A percentile compares a stretch with the other conserved stretches of the same genome.
Conservation (phyloP, 2,888 invertebrate species). For the Nasonia oneida region DNA sequence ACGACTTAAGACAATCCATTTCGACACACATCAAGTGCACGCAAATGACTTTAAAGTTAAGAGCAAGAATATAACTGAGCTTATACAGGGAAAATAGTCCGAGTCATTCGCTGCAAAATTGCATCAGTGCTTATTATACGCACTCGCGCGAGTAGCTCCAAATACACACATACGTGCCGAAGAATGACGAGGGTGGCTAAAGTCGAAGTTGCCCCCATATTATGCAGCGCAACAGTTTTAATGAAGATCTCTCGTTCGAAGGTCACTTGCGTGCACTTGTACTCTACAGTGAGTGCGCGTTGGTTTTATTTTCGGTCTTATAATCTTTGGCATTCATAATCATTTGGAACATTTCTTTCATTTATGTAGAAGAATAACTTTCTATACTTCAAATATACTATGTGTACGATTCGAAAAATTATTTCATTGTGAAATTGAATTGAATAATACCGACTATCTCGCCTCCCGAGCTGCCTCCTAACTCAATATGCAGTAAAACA, state of each 20-base stretch:
- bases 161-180: constrained; percentile 69
- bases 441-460: neutral
- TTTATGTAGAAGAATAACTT: too few species aligned
- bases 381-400: too few species aligned
- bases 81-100: constrained; percentile 63
- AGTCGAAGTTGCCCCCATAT: constrained; percentile 49
- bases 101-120: constrained; percentile 70
- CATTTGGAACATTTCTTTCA: too few species aligned
- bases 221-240: constrained; percentile 70
- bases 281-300: constrained; percentile 21
- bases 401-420: too few species aligned
- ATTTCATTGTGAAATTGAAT: too few species aligned
- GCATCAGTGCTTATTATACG: constrained; percentile 66
- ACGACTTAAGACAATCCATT: constrained; percentile 22
- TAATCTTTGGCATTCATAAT: too few species aligned
- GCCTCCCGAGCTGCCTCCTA: neutral
- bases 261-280: constrained; percentile 10
- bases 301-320: constrained; percentile 21
- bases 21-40: neutral
- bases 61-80: constrained; percentile 15
- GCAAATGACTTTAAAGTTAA: neutral
- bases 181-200: constrained; percentile 74
- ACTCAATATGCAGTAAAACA: constrained; percentile 9
- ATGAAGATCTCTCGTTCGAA: constrained; percentile 73
- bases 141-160: constrained; percentile 35